phyloP scores from a whole-genome alignment of 2,888 invertebrate species.

The Chromoteleia sp. region DNA sequence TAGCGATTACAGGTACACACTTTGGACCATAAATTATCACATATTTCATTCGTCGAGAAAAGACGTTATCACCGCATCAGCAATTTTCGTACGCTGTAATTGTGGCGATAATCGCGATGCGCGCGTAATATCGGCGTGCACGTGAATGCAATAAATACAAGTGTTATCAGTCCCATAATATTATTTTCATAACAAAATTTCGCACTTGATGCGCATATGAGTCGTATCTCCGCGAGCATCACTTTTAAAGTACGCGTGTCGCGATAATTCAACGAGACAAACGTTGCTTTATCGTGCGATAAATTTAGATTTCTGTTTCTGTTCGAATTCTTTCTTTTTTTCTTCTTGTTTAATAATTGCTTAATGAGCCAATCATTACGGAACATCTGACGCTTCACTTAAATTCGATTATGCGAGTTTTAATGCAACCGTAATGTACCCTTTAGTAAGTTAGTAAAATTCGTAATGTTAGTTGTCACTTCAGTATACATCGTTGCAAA shows the following conservation, averaged over 20 bases:
- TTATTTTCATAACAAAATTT: conserved; percentile 59
- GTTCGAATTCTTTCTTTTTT: too few species aligned
- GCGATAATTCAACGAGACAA: conserved; percentile 15
- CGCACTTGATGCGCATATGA: conserved; percentile 46
- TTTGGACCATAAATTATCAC: conserved; percentile 52
- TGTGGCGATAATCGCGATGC: conserved; percentile 59
- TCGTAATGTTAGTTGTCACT: conserved; percentile 33
- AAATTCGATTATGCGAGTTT: background rate
- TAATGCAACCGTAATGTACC: too few species aligned
- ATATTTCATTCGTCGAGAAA: conserved; percentile 58
- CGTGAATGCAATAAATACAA: conserved; percentile 60
- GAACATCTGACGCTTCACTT: background rate
- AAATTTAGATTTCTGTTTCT: too few species aligned
- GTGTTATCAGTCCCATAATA: conserved; percentile 61
- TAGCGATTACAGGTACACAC: conserved; percentile 20
- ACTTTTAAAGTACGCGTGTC: conserved; percentile 12
- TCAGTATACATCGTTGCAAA: conserved; percentile 30
- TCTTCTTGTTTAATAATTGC: too few species aligned
- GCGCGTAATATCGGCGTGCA: conserved; percentile 41
- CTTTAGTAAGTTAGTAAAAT: conserved; percentile 46
- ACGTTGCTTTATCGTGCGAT: background rate
- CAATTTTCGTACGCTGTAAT: conserved; percentile 62
- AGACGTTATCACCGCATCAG: conserved; percentile 63
- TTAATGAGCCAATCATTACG: background rate
- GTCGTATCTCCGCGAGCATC: background rate